Conservation (phyloP, 1,140 invertebrate species). For the Papilio dardanus region DNA sequence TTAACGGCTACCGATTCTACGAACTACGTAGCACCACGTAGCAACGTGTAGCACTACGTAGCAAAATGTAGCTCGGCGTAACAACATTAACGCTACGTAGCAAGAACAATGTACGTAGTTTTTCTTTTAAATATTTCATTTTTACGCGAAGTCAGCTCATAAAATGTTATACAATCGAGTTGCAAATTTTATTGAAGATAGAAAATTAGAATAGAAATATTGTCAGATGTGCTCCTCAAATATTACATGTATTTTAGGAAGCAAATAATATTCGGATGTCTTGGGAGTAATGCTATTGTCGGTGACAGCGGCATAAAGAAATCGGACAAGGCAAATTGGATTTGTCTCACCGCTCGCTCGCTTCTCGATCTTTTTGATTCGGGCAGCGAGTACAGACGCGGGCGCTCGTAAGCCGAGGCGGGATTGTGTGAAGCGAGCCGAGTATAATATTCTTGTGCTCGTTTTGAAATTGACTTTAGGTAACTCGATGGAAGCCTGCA, state of each 20-base stretch:
- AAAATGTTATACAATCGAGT: neutral
- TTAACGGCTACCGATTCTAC: neutral
- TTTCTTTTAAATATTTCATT: too few relatives aligned
- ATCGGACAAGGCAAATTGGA: conserved; percentile 39
- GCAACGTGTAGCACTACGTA: neutral
- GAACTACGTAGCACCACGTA: conserved; percentile 4
- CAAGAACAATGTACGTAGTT: too few relatives aligned
- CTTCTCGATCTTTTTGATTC: conserved; percentile 38
- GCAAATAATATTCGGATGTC: conserved; percentile 29
- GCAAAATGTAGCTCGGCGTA: neutral
- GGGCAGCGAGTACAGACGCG: conserved; percentile 34
- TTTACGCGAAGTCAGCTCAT: too few relatives aligned
- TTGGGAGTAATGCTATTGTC: conserved; percentile 33
- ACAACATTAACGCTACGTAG: neutral
- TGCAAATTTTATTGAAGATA: neutral
- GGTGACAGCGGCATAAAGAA: conserved; percentile 38
- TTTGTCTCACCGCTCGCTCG: conserved; percentile 37
- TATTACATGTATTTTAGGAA: conserved; percentile 17
- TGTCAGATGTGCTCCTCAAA: neutral
- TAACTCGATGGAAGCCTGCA: conserved; percentile 29
- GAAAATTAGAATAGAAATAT: conserved; percentile 5
- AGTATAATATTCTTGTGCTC: conserved; percentile 36
- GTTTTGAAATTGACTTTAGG: conserved; percentile 37
- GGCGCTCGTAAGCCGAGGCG: conserved; percentile 33
- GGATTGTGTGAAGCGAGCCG: conserved; percentile 34